Conservation (phyloP, 2,797 vertebrate species). For the Gymnodraco acuticeps region DNA sequence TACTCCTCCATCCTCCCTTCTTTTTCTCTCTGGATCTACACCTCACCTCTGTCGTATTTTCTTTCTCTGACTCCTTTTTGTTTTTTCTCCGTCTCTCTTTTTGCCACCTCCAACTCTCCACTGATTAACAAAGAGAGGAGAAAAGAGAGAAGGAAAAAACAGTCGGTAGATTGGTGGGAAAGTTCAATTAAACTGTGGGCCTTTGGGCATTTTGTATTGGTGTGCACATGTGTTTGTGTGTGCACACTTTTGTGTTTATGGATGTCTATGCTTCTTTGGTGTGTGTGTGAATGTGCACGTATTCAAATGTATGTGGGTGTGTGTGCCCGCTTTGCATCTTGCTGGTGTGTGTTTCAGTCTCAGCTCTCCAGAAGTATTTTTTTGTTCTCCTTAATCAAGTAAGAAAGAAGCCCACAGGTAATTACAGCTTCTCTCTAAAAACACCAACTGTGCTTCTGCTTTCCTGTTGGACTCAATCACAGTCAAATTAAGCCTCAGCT, state of each 20-base stretch:
- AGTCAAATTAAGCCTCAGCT: constrained; percentile 48
- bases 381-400: constrained; percentile 79
- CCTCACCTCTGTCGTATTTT: constrained; percentile 20
- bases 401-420: constrained; percentile 76
- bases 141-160: constrained; percentile 43
- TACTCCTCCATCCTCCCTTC: constrained; percentile 40
- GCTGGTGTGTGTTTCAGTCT: constrained; percentile 67
- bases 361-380: constrained; percentile 72
- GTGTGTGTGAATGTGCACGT: neutral
- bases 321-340: constrained; percentile 49
- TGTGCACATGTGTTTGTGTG: constrained; percentile 28
- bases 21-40: constrained; percentile 46
- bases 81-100: constrained; percentile 26
- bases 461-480: constrained; percentile 58
- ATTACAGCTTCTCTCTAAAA: constrained; percentile 72
- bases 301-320: constrained; percentile 43
- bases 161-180: constrained; percentile 70
- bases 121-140: constrained; percentile 61
- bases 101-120: constrained; percentile 56
- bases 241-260: constrained; percentile 25
- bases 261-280: neutral
- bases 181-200: constrained; percentile 79
- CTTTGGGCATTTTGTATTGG: constrained; percentile 65
- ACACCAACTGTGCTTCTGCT: constrained; percentile 60
- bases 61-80: constrained; percentile 29